Evolutionary conservation across 1,140 invertebrate species (phyloP).

Genomic region (Tigriopus japonicus): DNA sequence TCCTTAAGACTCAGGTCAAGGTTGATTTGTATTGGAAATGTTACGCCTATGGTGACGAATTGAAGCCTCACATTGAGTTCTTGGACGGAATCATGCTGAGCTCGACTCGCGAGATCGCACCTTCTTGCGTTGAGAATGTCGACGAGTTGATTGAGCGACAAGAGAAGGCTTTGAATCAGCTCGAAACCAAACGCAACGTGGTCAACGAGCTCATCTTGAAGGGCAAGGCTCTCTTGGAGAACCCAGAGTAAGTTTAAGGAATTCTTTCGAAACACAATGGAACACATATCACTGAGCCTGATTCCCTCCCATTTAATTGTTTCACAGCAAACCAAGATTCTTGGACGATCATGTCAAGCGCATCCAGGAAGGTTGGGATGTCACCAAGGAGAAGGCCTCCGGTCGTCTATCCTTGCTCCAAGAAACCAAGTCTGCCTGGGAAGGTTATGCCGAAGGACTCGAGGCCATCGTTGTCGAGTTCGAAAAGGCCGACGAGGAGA

Average conservation of each 20-base stretch:
- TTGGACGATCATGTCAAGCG: conserved; percentile 18
- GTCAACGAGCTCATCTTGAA: conserved; percentile 19
- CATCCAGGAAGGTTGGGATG: conserved; percentile 19
- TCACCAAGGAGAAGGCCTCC: conserved; percentile 19
- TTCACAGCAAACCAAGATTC: conserved; percentile 18
- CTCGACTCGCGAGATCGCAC: conserved; percentile 20
- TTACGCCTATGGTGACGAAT: conserved; percentile 20
- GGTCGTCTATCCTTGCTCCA: conserved; percentile 13
- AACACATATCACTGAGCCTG: background rate
- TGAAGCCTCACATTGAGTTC: conserved; percentile 18
- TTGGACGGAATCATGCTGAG: conserved; percentile 19
- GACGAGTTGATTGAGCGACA: conserved; percentile 20
- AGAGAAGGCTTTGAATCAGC: conserved; percentile 18
- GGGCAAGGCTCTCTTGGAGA: conserved; percentile 18
- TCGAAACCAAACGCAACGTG: conserved; percentile 17
- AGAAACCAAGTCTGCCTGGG: conserved; percentile 20
- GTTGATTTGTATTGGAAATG: conserved; percentile 19
- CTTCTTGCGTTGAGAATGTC: conserved; percentile 20
- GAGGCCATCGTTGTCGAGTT: conserved; percentile 18
- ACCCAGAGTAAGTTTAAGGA: conserved; percentile 11
- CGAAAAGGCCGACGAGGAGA: conserved; percentile 19
- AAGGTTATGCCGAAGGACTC: conserved; percentile 19
- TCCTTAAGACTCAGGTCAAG: conserved; percentile 14
- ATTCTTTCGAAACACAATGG: background rate
- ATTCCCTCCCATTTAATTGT: background rate